Percentiles rank a stretch among this genome's conserved stretches.
These are phyloP conservation scores for Lepisosteus osseus DNA, from an alignment of 2,113 vertebrate species.

Conservation along the genomic window DNA sequence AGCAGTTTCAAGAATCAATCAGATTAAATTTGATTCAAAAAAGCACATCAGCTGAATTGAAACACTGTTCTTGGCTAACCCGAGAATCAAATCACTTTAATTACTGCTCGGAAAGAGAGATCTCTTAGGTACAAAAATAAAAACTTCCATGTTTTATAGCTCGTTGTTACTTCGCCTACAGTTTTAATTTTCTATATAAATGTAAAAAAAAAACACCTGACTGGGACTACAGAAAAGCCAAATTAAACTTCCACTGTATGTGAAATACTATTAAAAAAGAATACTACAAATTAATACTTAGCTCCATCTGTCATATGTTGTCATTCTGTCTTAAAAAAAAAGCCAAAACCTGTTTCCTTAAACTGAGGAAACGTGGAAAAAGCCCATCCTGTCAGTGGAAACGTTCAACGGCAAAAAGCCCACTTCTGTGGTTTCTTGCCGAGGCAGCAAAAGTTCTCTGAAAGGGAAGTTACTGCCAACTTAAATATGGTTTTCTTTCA, in stretches of 20 bases:
- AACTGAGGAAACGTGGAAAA: constrained; percentile 92
- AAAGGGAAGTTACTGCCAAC: constrained; percentile 86
- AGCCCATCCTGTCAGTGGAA: constrained; percentile 86
- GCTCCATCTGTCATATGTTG: constrained; percentile 72
- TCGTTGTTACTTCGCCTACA: constrained; percentile 47
- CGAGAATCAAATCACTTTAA: constrained; percentile 57
- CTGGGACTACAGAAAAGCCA: constrained; percentile 3
- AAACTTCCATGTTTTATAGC: constrained; percentile 48
- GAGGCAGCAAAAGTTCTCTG: constrained; percentile 89
- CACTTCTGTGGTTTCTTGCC: constrained; percentile 84
- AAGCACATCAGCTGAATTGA: constrained; percentile 66
- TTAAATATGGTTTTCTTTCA: constrained; percentile 87
- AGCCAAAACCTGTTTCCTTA: constrained; percentile 97
- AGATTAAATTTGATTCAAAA: constrained; percentile 64
- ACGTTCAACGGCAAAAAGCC: constrained; percentile 74
- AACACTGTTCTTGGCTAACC: constrained; percentile 64
- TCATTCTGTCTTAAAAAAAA: constrained; percentile 72
- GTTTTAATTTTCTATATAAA: constrained; percentile 44
- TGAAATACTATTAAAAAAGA: constrained; percentile 23
- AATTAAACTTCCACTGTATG: constrained; percentile 17
- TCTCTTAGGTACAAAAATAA: constrained; percentile 61
- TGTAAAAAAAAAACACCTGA: constrained; percentile 30
- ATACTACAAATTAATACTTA: constrained; percentile 67
- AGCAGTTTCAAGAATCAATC: constrained; percentile 60
- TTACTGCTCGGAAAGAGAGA: constrained; percentile 55